Evolutionary conservation across 2,888 invertebrate species (phyloP).

Genomic region (Glomeris marginata): DNA sequence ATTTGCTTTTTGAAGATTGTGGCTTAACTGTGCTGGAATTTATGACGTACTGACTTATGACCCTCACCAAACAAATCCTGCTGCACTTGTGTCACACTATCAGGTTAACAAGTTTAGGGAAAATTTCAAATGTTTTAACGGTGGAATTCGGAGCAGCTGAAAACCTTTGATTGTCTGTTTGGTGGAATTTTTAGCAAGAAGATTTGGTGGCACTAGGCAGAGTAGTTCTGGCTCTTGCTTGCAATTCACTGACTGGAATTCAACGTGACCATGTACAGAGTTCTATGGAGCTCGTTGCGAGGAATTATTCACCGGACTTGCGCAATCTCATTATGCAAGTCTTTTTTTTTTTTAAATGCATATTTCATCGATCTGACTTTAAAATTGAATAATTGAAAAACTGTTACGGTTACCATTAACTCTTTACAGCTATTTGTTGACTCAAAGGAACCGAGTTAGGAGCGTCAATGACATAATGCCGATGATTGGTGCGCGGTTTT

Average conservation of each 20-base stretch:
- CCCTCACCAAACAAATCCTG: conserved; percentile 48
- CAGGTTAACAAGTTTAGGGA: too few relatives aligned
- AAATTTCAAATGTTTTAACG: too few relatives aligned
- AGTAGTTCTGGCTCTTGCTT: conserved; percentile 79
- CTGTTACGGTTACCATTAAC: not conserved
- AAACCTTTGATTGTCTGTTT: not conserved
- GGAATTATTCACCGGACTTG: conserved; percentile 84
- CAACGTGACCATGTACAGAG: conserved; percentile 73
- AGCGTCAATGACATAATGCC: conserved; percentile 96
- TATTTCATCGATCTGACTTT: not conserved
- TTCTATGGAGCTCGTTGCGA: conserved; percentile 73
- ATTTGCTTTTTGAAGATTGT: conserved; percentile 37
- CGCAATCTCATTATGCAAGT: conserved; percentile 78
- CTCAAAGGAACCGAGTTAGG: conserved; percentile 38
- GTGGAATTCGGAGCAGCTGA: too few relatives aligned
- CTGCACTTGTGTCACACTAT: conserved; percentile 48
- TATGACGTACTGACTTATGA: conserved; percentile 58
- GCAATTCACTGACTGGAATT: conserved; percentile 73
- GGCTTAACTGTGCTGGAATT: conserved; percentile 65
- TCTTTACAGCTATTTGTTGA: conserved; percentile 51
- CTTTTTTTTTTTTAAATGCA: not conserved
- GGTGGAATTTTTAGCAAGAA: conserved; percentile 49
- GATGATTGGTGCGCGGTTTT: conserved; percentile 94
- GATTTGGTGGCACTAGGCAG: conserved; percentile 84
- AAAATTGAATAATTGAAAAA: not conserved